These are phyloP conservation scores for Aleadryas rufinucha DNA, from an alignment of 2,113 vertebrate genomes.

Conservation along the genomic window DNA sequence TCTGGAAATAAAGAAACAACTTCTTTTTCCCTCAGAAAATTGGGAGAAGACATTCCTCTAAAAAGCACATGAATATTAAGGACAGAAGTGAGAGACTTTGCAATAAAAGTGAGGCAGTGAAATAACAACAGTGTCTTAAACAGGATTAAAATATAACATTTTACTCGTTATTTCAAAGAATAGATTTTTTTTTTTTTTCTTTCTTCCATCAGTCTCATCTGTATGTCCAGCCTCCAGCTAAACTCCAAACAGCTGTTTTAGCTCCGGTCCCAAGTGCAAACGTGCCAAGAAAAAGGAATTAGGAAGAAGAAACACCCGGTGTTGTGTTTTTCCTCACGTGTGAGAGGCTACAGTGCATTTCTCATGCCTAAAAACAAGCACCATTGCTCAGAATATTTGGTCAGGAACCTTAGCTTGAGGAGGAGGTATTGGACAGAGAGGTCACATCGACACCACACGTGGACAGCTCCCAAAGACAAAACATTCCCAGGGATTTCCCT, in stretches of 20 bases:
- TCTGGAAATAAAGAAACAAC: not conserved
- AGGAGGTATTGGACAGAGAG: not conserved
- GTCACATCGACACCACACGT: not conserved
- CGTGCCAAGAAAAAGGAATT: not conserved
- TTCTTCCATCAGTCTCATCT: not conserved
- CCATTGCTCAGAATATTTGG: not conserved
- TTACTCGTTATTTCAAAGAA: constrained; percentile 45
- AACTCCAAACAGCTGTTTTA: not conserved
- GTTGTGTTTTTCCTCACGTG: not conserved
- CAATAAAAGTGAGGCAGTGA: not conserved
- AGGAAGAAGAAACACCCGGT: not conserved
- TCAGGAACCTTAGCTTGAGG: not conserved
- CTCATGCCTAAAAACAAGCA: not conserved
- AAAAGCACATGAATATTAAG: not conserved
- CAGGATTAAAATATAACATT: constrained; percentile 40
- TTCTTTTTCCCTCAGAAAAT: not conserved
- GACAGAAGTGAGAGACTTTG: not conserved
- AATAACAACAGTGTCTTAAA: constrained; percentile 44
- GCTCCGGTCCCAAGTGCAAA: not conserved
- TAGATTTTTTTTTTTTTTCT: not conserved
- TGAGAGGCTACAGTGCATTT: not conserved
- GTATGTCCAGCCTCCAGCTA: not conserved
- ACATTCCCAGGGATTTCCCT: not conserved
- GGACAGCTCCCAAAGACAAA: not conserved
- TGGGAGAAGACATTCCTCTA: not conserved